Base-by-base conservation (phyloP, 1,140 invertebrate species). In the Gonioctena quinquepunctata region DNA sequence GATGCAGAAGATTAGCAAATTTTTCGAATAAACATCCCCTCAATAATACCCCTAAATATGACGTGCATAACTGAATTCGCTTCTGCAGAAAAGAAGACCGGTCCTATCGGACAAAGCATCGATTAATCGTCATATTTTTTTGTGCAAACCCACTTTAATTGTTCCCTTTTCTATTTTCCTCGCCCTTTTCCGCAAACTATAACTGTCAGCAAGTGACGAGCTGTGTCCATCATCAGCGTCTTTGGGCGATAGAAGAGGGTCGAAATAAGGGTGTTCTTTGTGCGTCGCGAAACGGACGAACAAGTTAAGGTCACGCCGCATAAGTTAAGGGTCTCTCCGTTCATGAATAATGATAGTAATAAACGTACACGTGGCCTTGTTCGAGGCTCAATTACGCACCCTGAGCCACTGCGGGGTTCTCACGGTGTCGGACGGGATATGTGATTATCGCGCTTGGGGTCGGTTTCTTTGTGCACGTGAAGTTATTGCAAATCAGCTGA, bases 121-220 rank as follows among this genome's bases (percentile, higher is more conserved):
- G 49, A 63, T 63, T 63, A 63, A 63, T 63, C 19, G n/a, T 63
- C 42, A 22, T 42, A 11, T 4, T 63, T 6, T 25, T 54, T n/a
- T 42, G 7, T 42, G 7, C 33, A 8, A 42, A 7, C n/a, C n/a
- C 33, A 8, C 7, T 8, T 11, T 27, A 60, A 60, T 13, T 26
- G 16, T 18, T 3, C 61, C 28, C 18, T 33, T 22, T n/a, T 63
- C 18, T 63, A 48, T 49, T 19, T 63, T 25, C 42, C 21, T 49
- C 19, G 13, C 61, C 61, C 33, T 49, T 63, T 63, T 63, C 61
- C 61, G 61, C 61, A 63, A 63, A 63, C 61, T 63, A 63, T 63
- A 63, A 63, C 61, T 63, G 61, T 63, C 61, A 63, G 61, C 61
- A 63, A 63, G 22, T 63, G 61, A 63, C 61, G 61, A 63, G 27